Conservation (phyloP, 2,113 vertebrate species). For the Phodopus roborovskii region DNA sequence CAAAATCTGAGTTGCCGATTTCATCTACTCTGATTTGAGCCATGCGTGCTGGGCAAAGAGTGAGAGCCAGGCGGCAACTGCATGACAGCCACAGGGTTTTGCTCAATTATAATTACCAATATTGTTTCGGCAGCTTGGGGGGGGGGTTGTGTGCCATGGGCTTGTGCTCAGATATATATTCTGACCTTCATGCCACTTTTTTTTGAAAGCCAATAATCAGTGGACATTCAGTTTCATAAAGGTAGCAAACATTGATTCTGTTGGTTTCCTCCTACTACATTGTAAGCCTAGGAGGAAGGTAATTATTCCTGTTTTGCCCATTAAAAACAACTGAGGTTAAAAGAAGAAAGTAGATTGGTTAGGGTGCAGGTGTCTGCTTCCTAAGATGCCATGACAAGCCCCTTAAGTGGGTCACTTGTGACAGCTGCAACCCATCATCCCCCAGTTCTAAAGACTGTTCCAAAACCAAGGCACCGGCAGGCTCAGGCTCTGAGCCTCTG, state of each 20-base stretch:
- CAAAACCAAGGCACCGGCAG: not conserved
- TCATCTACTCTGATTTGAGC: not conserved
- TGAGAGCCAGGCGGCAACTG: not conserved
- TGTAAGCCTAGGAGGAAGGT: not conserved
- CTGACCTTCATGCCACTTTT: not conserved
- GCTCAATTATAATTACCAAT: conserved; percentile 2
- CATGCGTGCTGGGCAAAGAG: not conserved
- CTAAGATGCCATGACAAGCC: not conserved
- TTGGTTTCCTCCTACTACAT: not conserved
- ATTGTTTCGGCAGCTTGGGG: conserved; percentile 24
- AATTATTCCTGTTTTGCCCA: conserved; percentile 47
- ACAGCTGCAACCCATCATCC: not conserved
- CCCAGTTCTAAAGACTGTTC: not conserved
- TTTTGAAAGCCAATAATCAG: not conserved
- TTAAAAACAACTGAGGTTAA: not conserved
- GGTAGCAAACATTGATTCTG: not conserved
- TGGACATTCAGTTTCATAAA: not conserved
- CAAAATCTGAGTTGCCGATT: not conserved
- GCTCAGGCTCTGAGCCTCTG: not conserved
- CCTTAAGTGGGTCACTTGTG: not conserved
- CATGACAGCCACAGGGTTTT: not conserved
- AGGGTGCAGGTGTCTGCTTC: not conserved
- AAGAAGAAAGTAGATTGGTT: not conserved
- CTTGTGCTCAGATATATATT: conserved; percentile 32
- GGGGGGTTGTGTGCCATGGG: not conserved